Base-by-base conservation (phyloP, 2,797 vertebrate genomes). In the Leptodactylus fallax region DNA sequence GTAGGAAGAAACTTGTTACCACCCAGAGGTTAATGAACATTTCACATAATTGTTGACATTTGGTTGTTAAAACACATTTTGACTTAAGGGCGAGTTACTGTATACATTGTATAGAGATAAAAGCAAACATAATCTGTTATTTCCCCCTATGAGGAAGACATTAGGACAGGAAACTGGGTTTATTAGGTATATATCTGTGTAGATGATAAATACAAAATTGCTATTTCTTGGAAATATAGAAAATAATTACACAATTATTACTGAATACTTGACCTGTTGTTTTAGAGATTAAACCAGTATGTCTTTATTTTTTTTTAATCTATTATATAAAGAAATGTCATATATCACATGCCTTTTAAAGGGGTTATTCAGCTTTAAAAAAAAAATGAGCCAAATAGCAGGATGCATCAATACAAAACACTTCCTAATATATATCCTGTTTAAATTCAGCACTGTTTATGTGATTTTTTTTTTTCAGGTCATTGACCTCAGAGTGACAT, bases 11-110 rank as follows among this genome's bases (percentile, higher is more conserved):
- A 19, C 27, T 63, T 45, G 21, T 36, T 25, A 51, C 47, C 49
- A 83, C 81, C 51, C 80, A 47, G 21, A 36, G 80, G 60, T 56
- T 47, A 78, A 63, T 51, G 65, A 60, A 65, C 25, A 47, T 65
- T 77, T 79, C 2, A 67, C 11, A 25, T 87, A 87, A 87, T 87
- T 69, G 11, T 67, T 56, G 14, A 27, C 81, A 83, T 27, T 87
- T 82, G 47, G 19, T 51, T 82, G 56, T 17, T 65, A 65, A 63
- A 23, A 14, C 12, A 83, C 14, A 65, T 65, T 72, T 6, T 83
- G 69, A 65, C 86, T 77, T 49, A 10, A 81, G 69, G 86, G 65
- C 63, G 1, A 27, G 4, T 77, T 87, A 72, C 16, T 16, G 12
- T 27, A 47, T 72, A 72, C 47, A 77, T 6, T 67, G 6, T 47